Evolutionary conservation across 1,140 invertebrate species (phyloP), one percentile per base, ranked within the genome.

Genomic region (Melitaea cinxia): DNA sequence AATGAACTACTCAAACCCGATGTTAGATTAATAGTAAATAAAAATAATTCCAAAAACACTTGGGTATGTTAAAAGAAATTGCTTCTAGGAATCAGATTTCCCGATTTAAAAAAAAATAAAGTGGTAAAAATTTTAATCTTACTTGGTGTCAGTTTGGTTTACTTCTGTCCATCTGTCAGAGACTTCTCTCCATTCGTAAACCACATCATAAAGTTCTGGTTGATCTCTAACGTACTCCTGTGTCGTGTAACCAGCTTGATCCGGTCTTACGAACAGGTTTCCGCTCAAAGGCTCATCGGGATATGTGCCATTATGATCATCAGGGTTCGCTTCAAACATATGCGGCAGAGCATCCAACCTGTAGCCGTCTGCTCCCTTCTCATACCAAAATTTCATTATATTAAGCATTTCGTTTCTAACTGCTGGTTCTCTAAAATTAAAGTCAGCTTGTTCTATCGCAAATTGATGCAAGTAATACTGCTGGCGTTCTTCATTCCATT

Each of bases 391-490:
- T n/a, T n/a, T n/a, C n/a, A n/a, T n/a, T n/a, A n/a, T n/a, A n/a
- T n/a, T n/a, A n/a, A n/a, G n/a, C 91, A 96, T 94, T 73, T 94
- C 93, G 65, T 93, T 78, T 0, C 92, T 85, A 0, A 96, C 93
- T 35, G 78, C 75, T 2, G 91, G 83, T 75, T 94, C 94, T 12
- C 93, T 88, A 75, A 94, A 95, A 83, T 97, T 96, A 0, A 97
- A 88, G 77, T 97, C 96, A 0, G 96, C 95, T 72, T 96, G 95
- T 52, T 93, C 92, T 14, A 85, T 82, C 0, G 92, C 80, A 77
- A 95, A 96, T 74, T 95, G 93, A 79, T 96, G 95, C 0, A 95
- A 85, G 81, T 96, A 97, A 76, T 92, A 97, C 79, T 96, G 93
- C 17, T 92, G 75, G 2, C 95, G 87, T 0, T 77, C 67, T 12